Evolutionary conservation across 2,797 vertebrate genomes (phyloP).

Genomic region (Xyrichtys novacula): DNA sequence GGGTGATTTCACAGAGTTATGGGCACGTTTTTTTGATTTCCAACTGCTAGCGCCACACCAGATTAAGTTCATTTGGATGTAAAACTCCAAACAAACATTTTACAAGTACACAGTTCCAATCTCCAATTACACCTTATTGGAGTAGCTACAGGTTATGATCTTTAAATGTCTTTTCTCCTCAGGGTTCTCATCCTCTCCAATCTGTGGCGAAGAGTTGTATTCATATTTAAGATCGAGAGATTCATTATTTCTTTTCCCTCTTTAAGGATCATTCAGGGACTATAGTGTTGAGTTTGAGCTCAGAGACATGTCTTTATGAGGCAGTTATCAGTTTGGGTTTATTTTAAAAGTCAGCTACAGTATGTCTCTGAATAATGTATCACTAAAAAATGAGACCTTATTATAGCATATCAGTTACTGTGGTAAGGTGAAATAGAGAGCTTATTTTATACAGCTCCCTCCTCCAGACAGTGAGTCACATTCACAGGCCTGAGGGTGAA

Average conservation of each 20-base stretch:
- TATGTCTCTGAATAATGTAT: slow-evolving; percentile 18
- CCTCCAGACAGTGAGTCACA: slow-evolving; percentile 65
- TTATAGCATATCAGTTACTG: slow-evolving; percentile 27
- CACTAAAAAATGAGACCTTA: slow-evolving; percentile 19
- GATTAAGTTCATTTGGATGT: slow-evolving; percentile 58
- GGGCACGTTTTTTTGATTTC: slow-evolving; percentile 68
- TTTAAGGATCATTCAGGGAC: not conserved
- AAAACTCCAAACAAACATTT: slow-evolving; percentile 63
- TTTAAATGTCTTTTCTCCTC: slow-evolving; percentile 22
- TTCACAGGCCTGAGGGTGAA: slow-evolving; percentile 44
- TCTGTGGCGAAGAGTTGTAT: slow-evolving; percentile 16
- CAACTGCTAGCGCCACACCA: slow-evolving; percentile 56
- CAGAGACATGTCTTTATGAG: not conserved
- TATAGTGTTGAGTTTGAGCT: slow-evolving; percentile 1
- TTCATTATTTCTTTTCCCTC: not conserved
- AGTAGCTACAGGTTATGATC: slow-evolving; percentile 34
- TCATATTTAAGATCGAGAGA: not conserved
- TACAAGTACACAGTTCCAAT: slow-evolving; percentile 57
- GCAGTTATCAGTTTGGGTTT: not conserved
- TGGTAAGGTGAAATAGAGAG: slow-evolving; percentile 24
- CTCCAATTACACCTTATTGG: slow-evolving; percentile 51
- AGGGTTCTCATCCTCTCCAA: slow-evolving; percentile 1
- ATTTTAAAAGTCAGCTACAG: slow-evolving; percentile 20
- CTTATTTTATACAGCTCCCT: slow-evolving; percentile 53
- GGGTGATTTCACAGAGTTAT: slow-evolving; percentile 71